Conservation (phyloP, 1,140 invertebrate genomes). For the Halyomorpha halys region DNA sequence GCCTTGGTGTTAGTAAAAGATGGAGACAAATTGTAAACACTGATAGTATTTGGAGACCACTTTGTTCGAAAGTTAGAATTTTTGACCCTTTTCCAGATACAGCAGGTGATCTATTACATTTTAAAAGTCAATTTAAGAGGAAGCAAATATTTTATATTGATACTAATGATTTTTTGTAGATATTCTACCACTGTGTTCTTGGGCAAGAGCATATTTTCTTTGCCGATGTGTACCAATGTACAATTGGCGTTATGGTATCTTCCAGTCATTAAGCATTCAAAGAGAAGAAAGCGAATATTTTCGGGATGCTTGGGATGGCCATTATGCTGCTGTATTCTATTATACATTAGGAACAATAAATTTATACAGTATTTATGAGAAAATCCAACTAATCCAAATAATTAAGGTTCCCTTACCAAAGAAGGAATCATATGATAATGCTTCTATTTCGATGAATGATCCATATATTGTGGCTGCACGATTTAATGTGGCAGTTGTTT, state of each 20-base stretch:
- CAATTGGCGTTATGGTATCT: neutral
- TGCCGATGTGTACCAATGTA: neutral
- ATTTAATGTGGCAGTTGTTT: constrained; percentile 1
- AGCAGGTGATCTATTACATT: neutral
- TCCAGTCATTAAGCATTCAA: neutral
- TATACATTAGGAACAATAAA: constrained; percentile 5
- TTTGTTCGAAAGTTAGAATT: neutral
- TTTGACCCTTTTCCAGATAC: neutral
- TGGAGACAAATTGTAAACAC: constrained; percentile 8
- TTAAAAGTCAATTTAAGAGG: neutral
- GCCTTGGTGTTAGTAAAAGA: constrained; percentile 10
- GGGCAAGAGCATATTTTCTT: constrained; percentile 3
- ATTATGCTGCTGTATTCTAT: constrained; percentile 8
- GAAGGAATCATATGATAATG: constrained; percentile 5
- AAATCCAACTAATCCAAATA: neutral
- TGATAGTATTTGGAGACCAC: neutral
- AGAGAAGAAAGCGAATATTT: constrained; percentile 9
- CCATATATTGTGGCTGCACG: constrained; percentile 11
- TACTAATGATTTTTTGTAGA: constrained; percentile 6
- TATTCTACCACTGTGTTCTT: neutral
- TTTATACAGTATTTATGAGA: neutral
- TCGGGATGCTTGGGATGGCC: constrained; percentile 11
- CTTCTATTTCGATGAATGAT: constrained; percentile 6
- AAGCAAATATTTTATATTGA: too few relatives aligned
- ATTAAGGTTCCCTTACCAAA: constrained; percentile 5